phyloP scores from a whole-genome alignment of 1,140 invertebrate genomes.

The Globodera ellingtonae region DNA sequence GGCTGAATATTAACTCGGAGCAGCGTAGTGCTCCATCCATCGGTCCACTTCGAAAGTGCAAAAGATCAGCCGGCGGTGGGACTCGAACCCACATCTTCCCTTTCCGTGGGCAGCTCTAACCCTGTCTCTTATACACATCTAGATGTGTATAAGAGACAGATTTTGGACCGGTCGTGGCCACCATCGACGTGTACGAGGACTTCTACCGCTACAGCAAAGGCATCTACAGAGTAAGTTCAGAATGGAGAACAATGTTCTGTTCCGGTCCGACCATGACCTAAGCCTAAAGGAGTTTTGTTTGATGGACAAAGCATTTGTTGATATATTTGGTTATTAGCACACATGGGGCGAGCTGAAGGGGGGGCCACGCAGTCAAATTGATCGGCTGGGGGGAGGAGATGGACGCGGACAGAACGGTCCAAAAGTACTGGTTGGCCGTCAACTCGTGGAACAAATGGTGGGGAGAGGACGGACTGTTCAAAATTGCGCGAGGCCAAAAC shows the following conservation, averaged over 20 bases:
- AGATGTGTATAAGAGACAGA: too few species aligned
- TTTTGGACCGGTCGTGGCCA: background rate
- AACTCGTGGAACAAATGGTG: conserved; percentile 67
- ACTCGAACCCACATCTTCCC: too few species aligned
- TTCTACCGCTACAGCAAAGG: background rate
- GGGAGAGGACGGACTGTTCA: conserved; percentile 79
- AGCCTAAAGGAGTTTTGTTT: too few species aligned
- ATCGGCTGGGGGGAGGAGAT: conserved; percentile 16
- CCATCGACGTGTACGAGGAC: background rate
- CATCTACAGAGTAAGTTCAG: background rate
- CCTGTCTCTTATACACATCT: too few species aligned
- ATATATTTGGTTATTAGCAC: background rate
- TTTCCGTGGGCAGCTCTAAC: too few species aligned
- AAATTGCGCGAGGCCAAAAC: conserved; percentile 78
- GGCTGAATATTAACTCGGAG: background rate
- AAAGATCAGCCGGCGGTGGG: too few species aligned
- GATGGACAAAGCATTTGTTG: too few species aligned
- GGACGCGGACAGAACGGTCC: background rate
- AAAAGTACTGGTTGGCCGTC: conserved; percentile 9
- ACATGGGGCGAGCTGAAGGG: background rate
- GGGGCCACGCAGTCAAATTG: conserved; percentile 3
- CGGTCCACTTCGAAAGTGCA: too few species aligned
- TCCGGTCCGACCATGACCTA: too few species aligned
- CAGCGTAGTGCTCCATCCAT: too few species aligned
- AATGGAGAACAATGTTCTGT: too few species aligned